Conservation (phyloP, 2,888 invertebrate species). For the Mantis religiosa region DNA sequence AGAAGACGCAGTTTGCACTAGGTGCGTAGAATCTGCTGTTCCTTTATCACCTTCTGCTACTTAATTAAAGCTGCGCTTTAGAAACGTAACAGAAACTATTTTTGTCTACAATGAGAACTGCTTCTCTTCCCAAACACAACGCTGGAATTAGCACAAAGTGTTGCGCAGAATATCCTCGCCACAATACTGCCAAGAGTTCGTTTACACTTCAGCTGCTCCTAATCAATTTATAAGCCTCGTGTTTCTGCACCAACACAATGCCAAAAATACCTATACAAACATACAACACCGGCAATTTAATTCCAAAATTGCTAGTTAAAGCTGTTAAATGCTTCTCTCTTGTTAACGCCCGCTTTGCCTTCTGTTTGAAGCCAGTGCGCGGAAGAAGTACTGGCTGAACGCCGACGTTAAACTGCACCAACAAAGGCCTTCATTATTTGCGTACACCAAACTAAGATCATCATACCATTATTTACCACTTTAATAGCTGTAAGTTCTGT, state of each 20-base stretch:
- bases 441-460: too few relatives aligned
- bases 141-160: background rate
- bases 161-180: background rate
- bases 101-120: background rate
- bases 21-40: background rate
- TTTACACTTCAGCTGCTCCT: background rate
- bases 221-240: background rate
- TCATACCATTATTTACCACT: too few relatives aligned
- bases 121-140: background rate
- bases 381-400: background rate
- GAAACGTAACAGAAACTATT: background rate
- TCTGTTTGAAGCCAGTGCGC: background rate
- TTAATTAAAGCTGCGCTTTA: background rate
- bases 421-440: too few relatives aligned
- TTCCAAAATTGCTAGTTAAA: background rate
- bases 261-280: background rate
- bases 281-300: background rate
- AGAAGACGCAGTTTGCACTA: too few relatives aligned
- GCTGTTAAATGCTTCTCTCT: background rate
- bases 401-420: too few relatives aligned
- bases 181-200: background rate
- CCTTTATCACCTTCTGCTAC: background rate
- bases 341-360: background rate
- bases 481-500: too few relatives aligned
- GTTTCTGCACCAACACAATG: background rate